Evolutionary conservation across 1,140 invertebrate genomes (phyloP).

Genomic region (Calliopsis andreniformis): DNA sequence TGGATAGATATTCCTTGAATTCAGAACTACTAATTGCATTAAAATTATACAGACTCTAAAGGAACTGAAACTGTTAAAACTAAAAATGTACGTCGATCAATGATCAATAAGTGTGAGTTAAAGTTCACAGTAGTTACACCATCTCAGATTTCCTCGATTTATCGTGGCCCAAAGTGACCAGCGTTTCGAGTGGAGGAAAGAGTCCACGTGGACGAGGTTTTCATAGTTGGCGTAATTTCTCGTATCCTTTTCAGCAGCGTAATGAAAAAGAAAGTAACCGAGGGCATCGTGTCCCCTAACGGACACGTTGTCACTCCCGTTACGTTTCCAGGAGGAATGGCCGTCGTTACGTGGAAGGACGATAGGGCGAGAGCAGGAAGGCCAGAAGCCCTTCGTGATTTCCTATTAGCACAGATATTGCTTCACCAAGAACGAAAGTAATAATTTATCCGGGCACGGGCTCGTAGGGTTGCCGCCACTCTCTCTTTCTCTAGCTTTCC

Average conservation of each 20-base stretch:
- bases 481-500: background rate
- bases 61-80: too few relatives aligned
- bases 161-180: background rate
- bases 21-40: too few relatives aligned
- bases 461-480: conserved; percentile 53
- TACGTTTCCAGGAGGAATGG: conserved; percentile 40
- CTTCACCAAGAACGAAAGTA: conserved; percentile 72
- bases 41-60: too few relatives aligned
- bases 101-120: too few relatives aligned
- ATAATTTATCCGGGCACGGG: conserved; percentile 72
- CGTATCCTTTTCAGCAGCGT: conserved; percentile 50
- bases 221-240: conserved; percentile 56
- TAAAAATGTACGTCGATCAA: too few relatives aligned
- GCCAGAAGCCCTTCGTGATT: conserved; percentile 72
- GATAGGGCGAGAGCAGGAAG: conserved; percentile 36
- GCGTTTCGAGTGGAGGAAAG: background rate
- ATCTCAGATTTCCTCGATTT: conserved; percentile 12
- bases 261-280: conserved; percentile 54
- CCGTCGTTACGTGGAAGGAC: conserved; percentile 26
- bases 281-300: background rate
- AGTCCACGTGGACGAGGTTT: background rate
- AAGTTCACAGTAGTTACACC: too few relatives aligned
- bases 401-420: conserved; percentile 77
- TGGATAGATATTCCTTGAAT: too few relatives aligned
- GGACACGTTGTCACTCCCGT: conserved; percentile 23